These are phyloP conservation scores for Peromyscus aztecus DNA, from an alignment of 2,797 vertebrate genomes.

Conservation along the genomic window DNA sequence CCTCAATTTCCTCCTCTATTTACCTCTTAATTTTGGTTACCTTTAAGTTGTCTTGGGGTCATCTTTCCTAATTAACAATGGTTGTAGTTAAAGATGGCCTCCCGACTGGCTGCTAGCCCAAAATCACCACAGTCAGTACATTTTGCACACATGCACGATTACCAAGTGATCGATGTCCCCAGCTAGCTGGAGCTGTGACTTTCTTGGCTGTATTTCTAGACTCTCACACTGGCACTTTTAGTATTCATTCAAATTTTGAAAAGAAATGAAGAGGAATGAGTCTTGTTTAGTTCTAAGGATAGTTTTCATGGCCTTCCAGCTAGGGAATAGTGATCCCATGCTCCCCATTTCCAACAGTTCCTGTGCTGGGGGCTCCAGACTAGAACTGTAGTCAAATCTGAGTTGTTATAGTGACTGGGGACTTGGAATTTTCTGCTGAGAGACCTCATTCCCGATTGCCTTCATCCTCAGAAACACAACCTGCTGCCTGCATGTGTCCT, in stretches of 20 bases:
- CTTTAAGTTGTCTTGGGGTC: neutral
- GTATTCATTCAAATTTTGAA: neutral
- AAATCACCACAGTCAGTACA: neutral
- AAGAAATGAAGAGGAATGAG: neutral
- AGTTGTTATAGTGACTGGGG: neutral
- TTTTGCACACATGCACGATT: neutral
- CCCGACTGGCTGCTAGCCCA: neutral
- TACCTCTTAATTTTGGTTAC: neutral
- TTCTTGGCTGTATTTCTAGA: slow-evolving; percentile 4
- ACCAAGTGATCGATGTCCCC: neutral
- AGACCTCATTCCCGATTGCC: neutral
- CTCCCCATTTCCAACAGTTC: neutral
- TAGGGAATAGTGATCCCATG: neutral
- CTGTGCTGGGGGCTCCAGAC: neutral
- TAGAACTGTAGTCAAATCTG: neutral
- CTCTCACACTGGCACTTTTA: neutral
- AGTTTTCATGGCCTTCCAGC: too few species aligned
- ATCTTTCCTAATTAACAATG: neutral
- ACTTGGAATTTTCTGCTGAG: neutral
- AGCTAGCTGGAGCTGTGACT: neutral
- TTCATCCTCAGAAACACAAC: neutral
- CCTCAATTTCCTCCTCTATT: neutral
- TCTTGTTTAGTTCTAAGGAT: neutral
- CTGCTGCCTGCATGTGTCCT: neutral
- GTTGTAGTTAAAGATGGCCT: neutral